Percentiles rank a stretch among this genome's conserved stretches.
phyloP scores from a whole-genome alignment of 2,888 invertebrate genomes.

The Acleris literana region DNA sequence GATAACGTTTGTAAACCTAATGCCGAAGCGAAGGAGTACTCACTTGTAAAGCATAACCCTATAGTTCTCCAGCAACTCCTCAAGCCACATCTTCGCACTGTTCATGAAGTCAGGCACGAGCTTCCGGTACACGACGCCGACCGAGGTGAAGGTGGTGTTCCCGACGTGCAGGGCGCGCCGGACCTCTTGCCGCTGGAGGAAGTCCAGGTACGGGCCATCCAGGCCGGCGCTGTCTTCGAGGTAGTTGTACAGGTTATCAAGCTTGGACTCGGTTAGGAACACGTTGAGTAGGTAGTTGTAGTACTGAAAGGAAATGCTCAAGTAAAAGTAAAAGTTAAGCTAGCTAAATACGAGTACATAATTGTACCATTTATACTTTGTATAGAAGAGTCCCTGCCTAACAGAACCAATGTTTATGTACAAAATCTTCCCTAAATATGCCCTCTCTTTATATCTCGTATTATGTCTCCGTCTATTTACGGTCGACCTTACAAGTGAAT shows the following conservation, averaged over 20 bases:
- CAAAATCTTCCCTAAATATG: too few species aligned
- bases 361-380: too few species aligned
- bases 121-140: conserved; percentile 77
- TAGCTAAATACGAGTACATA: too few species aligned
- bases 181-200: conserved; percentile 70
- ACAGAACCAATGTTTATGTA: too few species aligned
- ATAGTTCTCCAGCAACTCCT: conserved; percentile 80
- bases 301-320: conserved; percentile 76
- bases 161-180: conserved; percentile 82
- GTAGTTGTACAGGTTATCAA: conserved; percentile 79
- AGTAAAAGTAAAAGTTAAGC: too few species aligned
- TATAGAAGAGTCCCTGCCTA: too few species aligned
- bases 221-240: conserved; percentile 67
- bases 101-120: conserved; percentile 82
- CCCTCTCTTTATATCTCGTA: too few species aligned
- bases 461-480: too few species aligned
- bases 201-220: conserved; percentile 71
- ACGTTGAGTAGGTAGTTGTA: conserved; percentile 76
- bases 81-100: conserved; percentile 83
- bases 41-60: conserved; percentile 85
- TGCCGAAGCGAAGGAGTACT: conserved; percentile 38
- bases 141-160: conserved; percentile 75
- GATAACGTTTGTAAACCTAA: too few species aligned
- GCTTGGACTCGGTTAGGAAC: conserved; percentile 71
- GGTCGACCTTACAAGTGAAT: too few species aligned